Evolutionary conservation across 1,140 invertebrate species (phyloP), one percentile per base, ranked within the genome.

Genomic region (Heliconius melpomene): DNA sequence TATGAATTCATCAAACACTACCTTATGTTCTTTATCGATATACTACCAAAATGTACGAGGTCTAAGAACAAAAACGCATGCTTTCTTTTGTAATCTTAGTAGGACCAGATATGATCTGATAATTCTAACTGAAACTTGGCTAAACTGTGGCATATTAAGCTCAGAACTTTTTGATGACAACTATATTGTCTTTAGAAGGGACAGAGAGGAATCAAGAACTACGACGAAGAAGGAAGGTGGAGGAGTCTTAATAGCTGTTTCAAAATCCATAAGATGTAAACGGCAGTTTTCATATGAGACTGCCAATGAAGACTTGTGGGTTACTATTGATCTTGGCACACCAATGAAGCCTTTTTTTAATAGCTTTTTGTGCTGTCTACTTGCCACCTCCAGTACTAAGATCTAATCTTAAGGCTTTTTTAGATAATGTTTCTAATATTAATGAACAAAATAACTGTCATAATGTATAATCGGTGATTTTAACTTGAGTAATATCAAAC

Each of bases 31-130:
- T 77, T n/a, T 60, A 60, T 72, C 18, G 16, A 50, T 82, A 1
- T 82, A 82, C 57, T 82, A 82, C 29, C 81, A 82, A 20, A 82
- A 82, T 70, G 54, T 75, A n/a, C 52, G 78, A 71, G 81, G 81
- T 18, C 32, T 82, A 2, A 77, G 74, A 20, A 82, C 81, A 3
- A 82, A 82, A 50, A 78, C 60, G 32, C 36, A 57, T 16, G 78
- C 40, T 5, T 57, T 82, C 46, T 78, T 50, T 23, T 54, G 72
- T 60, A 78, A 78, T 60, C 40, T 78, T 11, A 38, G 73, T n/a
- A 50, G 46, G 8, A 50, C 75, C 26, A 16, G 71, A 7, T 83
- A 73, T 73, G 76, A 83, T 29, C 46, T 83, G 3, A 80, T 83
- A 40, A 50, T 79, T 23, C 23, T 82, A 2, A 74, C 72, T 16